Evolutionary conservation across 1,140 invertebrate genomes (phyloP).

Genomic region (Cardiocondyla obscurior): DNA sequence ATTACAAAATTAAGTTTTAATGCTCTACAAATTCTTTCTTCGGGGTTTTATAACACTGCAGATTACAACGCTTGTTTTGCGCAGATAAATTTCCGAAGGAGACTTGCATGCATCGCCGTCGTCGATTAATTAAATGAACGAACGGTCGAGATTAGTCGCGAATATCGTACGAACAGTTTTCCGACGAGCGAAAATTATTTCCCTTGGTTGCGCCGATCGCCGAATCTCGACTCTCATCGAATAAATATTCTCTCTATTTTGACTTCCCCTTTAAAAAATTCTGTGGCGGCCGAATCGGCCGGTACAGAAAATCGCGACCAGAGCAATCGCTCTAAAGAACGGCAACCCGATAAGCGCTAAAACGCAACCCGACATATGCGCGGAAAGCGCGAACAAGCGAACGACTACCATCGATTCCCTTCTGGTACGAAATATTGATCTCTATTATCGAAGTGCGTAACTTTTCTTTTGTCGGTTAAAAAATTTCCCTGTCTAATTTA

Average conservation of each 20-base stretch:
- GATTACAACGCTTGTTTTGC: no score
- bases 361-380: no score
- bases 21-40: background rate
- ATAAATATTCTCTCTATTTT: conserved; percentile 66
- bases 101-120: no score
- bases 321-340: no score
- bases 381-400: no score
- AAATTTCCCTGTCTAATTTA: background rate
- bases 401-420: background rate
- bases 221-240: conserved; percentile 18
- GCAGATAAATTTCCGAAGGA: no score
- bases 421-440: background rate
- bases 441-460: background rate
- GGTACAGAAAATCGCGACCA: no score
- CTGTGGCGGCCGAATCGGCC: conserved; percentile 62
- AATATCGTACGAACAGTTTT: no score
- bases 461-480: background rate
- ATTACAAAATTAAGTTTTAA: background rate
- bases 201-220: background rate
- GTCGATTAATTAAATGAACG: no score
- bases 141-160: no score
- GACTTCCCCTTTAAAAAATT: background rate
- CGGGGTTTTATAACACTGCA: background rate
- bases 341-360: no score
- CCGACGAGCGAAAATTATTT: conserved; percentile 50